Percentiles rank a stretch among this genome's conserved stretches.
Evolutionary conservation across 2,797 vertebrate genomes (phyloP).

Genomic region (Coranthus polyacanthus): DNA sequence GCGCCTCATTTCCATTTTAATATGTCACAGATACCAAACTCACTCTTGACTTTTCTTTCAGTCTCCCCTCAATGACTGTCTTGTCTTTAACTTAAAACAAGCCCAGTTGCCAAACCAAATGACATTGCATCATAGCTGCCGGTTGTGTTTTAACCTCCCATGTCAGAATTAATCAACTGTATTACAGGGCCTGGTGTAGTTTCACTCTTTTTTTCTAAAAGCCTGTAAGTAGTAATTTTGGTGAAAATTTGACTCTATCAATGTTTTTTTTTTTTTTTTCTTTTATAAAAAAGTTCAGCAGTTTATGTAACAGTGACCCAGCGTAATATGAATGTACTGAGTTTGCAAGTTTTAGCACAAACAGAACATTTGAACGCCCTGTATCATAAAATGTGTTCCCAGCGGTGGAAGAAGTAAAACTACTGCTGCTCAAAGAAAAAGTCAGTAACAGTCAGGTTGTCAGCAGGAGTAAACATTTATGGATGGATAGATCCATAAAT

Average conservation of each 20-base stretch:
- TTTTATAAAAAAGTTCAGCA: background rate
- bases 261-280: background rate
- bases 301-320: background rate
- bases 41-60: conserved; percentile 23
- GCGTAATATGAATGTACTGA: background rate
- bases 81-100: conserved; percentile 11
- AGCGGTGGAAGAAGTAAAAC: no score
- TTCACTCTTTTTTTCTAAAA: conserved; percentile 13
- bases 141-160: conserved; percentile 6
- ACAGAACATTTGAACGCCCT: background rate
- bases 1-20: conserved; percentile 75
- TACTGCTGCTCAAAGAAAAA: no score
- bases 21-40: conserved; percentile 62
- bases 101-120: conserved; percentile 6
- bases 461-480: no score
- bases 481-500: no score
- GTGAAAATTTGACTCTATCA: background rate
- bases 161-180: conserved; percentile 29
- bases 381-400: no score
- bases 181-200: conserved; percentile 1
- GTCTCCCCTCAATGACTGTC: conserved; percentile 3
- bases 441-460: no score
- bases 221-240: background rate
- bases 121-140: conserved; percentile 16
- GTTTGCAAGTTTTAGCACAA: background rate